Conservation (phyloP, 2,888 invertebrate genomes). For the Pachymerium ferrugineum region DNA sequence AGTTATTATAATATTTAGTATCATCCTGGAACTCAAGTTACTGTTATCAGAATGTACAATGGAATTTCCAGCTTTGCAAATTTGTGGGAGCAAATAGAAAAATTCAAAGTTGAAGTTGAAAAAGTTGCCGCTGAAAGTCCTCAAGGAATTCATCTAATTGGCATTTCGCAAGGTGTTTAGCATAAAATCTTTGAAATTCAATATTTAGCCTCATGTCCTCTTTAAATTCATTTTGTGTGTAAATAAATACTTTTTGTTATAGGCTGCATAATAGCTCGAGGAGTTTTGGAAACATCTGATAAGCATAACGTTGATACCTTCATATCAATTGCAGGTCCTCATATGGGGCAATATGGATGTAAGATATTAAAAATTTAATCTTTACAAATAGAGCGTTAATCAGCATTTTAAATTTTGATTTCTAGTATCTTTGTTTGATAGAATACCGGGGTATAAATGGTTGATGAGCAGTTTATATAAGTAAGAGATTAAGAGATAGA, state of each 20-base stretch:
- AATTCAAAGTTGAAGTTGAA: slow-evolving; percentile 15
- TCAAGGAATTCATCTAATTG: slow-evolving; percentile 31
- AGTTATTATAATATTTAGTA: not conserved
- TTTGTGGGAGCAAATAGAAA: slow-evolving; percentile 30
- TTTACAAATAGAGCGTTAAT: not conserved
- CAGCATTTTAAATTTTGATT: not conserved
- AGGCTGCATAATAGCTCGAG: not conserved
- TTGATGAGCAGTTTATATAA: not conserved
- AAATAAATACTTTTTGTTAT: not conserved
- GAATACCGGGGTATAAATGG: not conserved
- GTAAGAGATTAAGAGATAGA: not conserved
- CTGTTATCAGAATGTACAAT: not conserved
- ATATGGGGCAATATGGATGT: not conserved
- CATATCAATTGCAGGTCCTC: not conserved
- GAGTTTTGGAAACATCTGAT: not conserved
- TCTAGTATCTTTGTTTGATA: not conserved
- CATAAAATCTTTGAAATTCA: not conserved
- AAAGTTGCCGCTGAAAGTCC: slow-evolving; percentile 11
- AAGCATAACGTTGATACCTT: not conserved
- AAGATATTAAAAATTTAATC: not conserved
- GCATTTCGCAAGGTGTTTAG: slow-evolving; percentile 30
- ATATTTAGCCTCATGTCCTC: too few relatives aligned
- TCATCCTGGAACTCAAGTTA: slow-evolving; percentile 29
- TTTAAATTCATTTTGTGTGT: too few relatives aligned
- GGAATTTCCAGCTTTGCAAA: not conserved